Conservation (phyloP, 1,140 invertebrate genomes). For the Drosophila ficusphila region DNA sequence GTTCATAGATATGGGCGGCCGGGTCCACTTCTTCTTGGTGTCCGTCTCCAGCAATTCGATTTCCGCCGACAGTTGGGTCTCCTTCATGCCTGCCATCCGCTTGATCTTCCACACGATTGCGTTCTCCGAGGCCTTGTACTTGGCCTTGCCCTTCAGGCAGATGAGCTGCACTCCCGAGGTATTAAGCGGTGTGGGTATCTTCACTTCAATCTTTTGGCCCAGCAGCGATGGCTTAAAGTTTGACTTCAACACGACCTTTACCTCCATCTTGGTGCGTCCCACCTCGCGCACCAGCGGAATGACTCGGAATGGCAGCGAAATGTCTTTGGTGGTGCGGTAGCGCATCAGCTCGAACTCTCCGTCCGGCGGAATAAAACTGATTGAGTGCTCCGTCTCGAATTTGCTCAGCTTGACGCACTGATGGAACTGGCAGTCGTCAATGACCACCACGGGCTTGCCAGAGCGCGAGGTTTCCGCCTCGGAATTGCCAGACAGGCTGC, state of each 20-base stretch:
- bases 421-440: slow-evolving; percentile 99
- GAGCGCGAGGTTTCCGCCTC: slow-evolving; percentile 94
- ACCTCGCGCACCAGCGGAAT: slow-evolving; percentile 99
- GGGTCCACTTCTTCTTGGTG: slow-evolving; percentile 99
- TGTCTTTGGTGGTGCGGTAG: slow-evolving; percentile 99
- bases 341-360: slow-evolving; percentile 99
- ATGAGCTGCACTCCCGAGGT: slow-evolving; percentile 99
- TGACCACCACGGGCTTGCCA: slow-evolving; percentile 98
- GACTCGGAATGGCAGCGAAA: slow-evolving; percentile 99
- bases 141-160: slow-evolving; percentile 99
- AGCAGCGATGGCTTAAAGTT: slow-evolving; percentile 99
- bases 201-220: slow-evolving; percentile 99
- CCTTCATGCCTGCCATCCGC: slow-evolving; percentile 99
- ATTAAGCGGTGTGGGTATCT: slow-evolving; percentile 99
- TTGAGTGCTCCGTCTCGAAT: slow-evolving; percentile 99
- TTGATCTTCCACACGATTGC: slow-evolving; percentile 99
- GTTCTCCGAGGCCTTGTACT: slow-evolving; percentile 99
- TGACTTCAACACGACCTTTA: slow-evolving; percentile 99
- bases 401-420: slow-evolving; percentile 99
- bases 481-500: slow-evolving; percentile 87
- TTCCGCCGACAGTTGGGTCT: slow-evolving; percentile 99
- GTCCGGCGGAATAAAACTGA: slow-evolving; percentile 99
- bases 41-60: slow-evolving; percentile 99
- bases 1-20: slow-evolving; percentile 99
- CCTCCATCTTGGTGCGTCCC: slow-evolving; percentile 99